phyloP scores from a whole-genome alignment of 2,113 vertebrate genomes.

The Megatriorchis doriae region DNA sequence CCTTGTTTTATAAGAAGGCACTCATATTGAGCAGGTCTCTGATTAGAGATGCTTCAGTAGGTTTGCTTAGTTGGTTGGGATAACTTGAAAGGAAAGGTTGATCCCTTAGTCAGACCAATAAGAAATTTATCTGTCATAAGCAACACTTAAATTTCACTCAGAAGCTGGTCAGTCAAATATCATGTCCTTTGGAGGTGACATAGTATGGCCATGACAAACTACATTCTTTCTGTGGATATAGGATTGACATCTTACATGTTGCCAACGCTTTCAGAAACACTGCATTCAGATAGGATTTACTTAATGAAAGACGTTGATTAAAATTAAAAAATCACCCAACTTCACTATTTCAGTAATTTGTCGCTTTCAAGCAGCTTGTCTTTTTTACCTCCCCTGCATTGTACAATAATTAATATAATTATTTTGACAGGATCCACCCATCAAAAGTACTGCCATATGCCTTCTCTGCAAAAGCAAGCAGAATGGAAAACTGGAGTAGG shows the following conservation, averaged over 20 bases:
- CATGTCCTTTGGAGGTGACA: neutral
- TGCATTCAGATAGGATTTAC: neutral
- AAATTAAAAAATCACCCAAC: neutral
- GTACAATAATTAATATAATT: neutral
- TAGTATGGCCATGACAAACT: neutral
- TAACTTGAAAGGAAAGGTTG: neutral
- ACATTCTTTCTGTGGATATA: neutral
- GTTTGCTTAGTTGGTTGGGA: neutral
- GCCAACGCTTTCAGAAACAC: neutral
- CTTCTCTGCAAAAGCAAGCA: neutral
- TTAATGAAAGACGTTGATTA: neutral
- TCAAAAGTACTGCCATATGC: neutral
- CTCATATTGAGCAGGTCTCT: neutral
- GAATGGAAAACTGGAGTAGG: neutral
- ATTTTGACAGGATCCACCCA: neutral
- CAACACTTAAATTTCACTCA: neutral
- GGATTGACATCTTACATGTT: neutral
- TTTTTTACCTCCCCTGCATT: neutral
- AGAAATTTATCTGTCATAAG: neutral
- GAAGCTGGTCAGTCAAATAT: neutral
- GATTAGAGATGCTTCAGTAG: neutral
- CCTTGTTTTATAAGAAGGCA: neutral
- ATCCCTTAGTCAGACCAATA: neutral
- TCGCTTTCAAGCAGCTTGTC: neutral
- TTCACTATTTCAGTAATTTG: neutral